Percentiles rank a stretch among this genome's conserved stretches.
Conservation (phyloP, 2,113 vertebrate species). For the Tichodroma muraria region DNA sequence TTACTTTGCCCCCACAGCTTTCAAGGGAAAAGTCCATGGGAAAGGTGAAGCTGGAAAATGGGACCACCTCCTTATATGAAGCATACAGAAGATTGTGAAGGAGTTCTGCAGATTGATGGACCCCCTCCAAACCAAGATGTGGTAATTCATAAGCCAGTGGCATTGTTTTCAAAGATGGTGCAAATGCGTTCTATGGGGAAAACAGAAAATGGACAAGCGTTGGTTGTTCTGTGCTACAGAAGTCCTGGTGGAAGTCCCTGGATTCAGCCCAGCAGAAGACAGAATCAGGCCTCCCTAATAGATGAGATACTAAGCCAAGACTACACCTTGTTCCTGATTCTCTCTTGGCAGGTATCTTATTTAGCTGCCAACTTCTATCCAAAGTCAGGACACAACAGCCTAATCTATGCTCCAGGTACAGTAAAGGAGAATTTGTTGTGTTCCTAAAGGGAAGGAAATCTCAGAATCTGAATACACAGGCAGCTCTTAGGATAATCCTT, state of each 20-base stretch:
- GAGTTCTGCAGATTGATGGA: not conserved
- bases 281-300: constrained; percentile 11
- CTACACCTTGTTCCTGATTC: not conserved
- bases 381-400: not conserved
- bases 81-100: not conserved
- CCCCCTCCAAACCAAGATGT: not conserved
- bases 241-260: not conserved
- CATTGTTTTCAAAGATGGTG: not conserved
- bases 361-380: not conserved
- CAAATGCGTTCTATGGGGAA: not conserved
- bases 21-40: not conserved
- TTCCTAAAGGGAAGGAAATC: not conserved
- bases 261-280: not conserved
- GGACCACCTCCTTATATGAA: not conserved
- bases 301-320: not conserved
- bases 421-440: not conserved
- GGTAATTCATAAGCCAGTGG: not conserved
- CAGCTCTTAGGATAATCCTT: not conserved
- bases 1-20: not conserved
- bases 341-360: not conserved
- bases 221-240: not conserved
- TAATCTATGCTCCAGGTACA: not conserved
- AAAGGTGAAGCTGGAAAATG: not conserved
- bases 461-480: not conserved
- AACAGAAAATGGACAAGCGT: not conserved